Percentiles rank a stretch among this genome's conserved stretches.
These are phyloP conservation scores for Kryptopterus vitreolus DNA, from an alignment of 2,797 vertebrate species.

Conservation along the genomic window DNA sequence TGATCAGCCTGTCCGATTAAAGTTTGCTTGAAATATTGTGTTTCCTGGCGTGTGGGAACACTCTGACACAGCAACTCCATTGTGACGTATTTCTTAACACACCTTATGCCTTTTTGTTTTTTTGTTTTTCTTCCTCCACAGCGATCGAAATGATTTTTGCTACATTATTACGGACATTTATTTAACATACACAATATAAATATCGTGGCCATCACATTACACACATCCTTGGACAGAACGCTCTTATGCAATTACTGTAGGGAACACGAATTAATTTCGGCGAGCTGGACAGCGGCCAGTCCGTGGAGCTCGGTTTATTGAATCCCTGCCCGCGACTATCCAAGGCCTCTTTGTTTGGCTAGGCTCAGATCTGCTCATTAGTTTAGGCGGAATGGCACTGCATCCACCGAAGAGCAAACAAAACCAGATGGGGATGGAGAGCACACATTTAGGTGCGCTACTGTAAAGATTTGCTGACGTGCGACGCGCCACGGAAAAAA, in stretches of 20 bases:
- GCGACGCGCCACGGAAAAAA: conserved; percentile 21
- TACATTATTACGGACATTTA: conserved; percentile 57
- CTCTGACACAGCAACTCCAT: neutral
- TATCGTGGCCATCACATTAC: neutral
- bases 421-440: conserved; percentile 48
- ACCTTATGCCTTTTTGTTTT: conserved; percentile 20
- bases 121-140: conserved; percentile 38
- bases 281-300: conserved; percentile 70
- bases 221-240: conserved; percentile 54
- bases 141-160: conserved; percentile 59
- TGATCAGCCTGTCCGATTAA: conserved; percentile 9
- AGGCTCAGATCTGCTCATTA: conserved; percentile 74
- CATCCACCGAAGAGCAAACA: conserved; percentile 44
- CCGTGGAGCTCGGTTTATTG: conserved; percentile 67
- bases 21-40: neutral
- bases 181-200: conserved; percentile 47
- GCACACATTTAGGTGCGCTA: conserved; percentile 41
- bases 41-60: conserved; percentile 3
- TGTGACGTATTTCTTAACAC: conserved; percentile 35
- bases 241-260: conserved; percentile 67
- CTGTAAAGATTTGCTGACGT: conserved; percentile 36
- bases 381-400: conserved; percentile 55
- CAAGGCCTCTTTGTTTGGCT: conserved; percentile 72
- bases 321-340: conserved; percentile 64
- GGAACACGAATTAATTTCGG: conserved; percentile 70